These are phyloP conservation scores for Brachystomella parvula DNA, from an alignment of 1,140 invertebrate genomes.

Conservation along the genomic window DNA sequence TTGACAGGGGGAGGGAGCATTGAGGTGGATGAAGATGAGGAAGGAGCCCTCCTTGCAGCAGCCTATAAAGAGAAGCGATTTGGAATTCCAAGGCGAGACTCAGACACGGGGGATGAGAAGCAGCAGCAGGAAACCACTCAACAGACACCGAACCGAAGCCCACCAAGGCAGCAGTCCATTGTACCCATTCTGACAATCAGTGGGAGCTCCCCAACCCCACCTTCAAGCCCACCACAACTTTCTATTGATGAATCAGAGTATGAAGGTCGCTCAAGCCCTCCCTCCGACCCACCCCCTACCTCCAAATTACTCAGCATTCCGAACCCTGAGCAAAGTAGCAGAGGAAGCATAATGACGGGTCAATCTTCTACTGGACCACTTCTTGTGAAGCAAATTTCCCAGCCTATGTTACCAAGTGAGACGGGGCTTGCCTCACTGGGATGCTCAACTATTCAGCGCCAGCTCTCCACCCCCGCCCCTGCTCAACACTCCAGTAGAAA, in stretches of 20 bases:
- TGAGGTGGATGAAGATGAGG: conserved; percentile 15
- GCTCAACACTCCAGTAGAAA: conserved; percentile 8
- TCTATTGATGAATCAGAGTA: conserved; percentile 13
- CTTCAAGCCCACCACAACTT: conserved; percentile 20
- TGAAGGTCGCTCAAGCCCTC: conserved; percentile 5
- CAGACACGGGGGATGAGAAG: background rate
- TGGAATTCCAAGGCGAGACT: conserved; percentile 16
- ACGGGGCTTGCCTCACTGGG: conserved; percentile 22
- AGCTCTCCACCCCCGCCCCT: conserved; percentile 43
- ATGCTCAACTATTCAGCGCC: conserved; percentile 43
- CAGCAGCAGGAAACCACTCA: too few relatives aligned
- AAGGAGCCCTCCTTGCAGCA: conserved; percentile 12
- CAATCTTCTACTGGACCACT: background rate
- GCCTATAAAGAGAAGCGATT: conserved; percentile 20
- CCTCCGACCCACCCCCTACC: background rate
- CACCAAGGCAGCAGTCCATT: conserved; percentile 17
- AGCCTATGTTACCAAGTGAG: conserved; percentile 52
- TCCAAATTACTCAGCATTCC: conserved; percentile 4
- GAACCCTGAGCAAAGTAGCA: background rate
- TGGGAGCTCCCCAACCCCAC: conserved; percentile 33
- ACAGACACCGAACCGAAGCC: background rate
- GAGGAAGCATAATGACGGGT: background rate
- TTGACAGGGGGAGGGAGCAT: conserved; percentile 16
- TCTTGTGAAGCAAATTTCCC: conserved; percentile 25
- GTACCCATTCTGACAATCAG: conserved; percentile 38